Evolutionary conservation across 2,113 vertebrate species (phyloP).

Genomic region (Cebidichthys violaceus): DNA sequence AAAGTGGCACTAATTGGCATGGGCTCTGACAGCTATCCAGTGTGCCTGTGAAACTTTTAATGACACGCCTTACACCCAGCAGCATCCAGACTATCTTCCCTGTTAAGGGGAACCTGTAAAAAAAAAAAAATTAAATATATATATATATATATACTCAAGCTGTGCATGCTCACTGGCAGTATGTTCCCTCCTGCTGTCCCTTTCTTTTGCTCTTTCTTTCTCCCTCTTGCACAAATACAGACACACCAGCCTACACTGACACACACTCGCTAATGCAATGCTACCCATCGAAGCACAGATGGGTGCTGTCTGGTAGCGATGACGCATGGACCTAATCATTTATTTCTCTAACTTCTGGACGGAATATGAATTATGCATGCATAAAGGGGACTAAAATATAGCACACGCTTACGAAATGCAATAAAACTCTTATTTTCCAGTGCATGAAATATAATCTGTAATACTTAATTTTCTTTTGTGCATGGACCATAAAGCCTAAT

Average conservation of each 20-base stretch:
- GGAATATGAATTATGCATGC: conserved; percentile 51
- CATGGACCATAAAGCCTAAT: conserved; percentile 31
- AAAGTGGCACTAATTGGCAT: conserved; percentile 84
- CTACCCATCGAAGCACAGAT: conserved; percentile 66
- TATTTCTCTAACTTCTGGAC: conserved; percentile 57
- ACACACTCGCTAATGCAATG: conserved; percentile 51
- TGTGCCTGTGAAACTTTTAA: conserved; percentile 78
- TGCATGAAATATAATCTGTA: conserved; percentile 35
- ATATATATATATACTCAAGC: conserved; percentile 56
- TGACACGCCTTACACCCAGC: conserved; percentile 73
- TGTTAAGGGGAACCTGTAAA: conserved; percentile 64
- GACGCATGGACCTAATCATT: conserved; percentile 65
- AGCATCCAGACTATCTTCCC: conserved; percentile 61
- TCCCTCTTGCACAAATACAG: conserved; percentile 56
- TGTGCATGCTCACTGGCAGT: conserved; percentile 63
- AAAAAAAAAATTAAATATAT: conserved; percentile 36
- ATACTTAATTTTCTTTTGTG: conserved; percentile 25
- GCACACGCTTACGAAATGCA: conserved; percentile 37
- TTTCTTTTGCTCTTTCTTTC: conserved; percentile 37
- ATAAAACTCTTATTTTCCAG: conserved; percentile 46
- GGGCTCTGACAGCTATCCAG: conserved; percentile 79
- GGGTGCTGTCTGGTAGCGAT: conserved; percentile 70
- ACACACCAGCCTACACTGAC: conserved; percentile 52
- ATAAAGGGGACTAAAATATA: conserved; percentile 34
- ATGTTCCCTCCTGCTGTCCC: conserved; percentile 54